Percentiles rank a stretch among this genome's conserved stretches.
Conservation (phyloP, 92 coral and sea anemone genomes). For the Phenganax marumi region DNA sequence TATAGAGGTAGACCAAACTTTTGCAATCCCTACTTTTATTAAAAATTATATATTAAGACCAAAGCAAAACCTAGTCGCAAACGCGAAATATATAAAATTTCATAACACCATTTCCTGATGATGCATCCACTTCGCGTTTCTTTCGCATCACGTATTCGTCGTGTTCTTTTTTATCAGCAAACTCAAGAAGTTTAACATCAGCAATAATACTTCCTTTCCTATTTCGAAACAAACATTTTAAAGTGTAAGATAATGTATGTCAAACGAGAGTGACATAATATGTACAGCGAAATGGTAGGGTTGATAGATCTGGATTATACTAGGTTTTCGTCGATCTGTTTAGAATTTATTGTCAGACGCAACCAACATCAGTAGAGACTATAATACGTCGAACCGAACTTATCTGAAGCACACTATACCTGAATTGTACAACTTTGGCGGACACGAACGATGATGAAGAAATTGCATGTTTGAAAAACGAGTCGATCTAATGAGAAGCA, state of each 20-base stretch:
- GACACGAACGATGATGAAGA: conserved; percentile 7
- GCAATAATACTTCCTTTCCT: conserved; percentile 44
- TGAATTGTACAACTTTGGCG: conserved; percentile 37
- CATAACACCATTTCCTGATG: not conserved
- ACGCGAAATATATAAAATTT: not conserved
- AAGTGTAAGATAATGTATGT: not conserved
- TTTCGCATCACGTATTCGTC: not conserved
- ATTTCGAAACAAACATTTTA: not conserved
- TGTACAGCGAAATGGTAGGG: too few relatives aligned
- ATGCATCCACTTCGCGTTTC: not conserved
- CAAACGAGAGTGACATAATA: not conserved
- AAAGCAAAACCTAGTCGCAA: not conserved
- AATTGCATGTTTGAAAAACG: not conserved
- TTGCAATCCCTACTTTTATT: too few relatives aligned
- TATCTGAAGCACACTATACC: not conserved
- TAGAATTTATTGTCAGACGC: not conserved
- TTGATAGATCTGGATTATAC: too few relatives aligned
- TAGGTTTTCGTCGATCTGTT: not conserved
- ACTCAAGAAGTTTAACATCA: conserved; percentile 28
- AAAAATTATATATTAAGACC: not conserved
- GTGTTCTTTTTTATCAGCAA: not conserved
- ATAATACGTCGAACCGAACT: not conserved
- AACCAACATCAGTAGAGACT: not conserved
- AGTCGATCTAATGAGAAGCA: conserved; percentile 4
- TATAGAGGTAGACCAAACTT: too few relatives aligned